Evolutionary conservation across 2,888 invertebrate species (phyloP).

Genomic region (Falcaria lacertinaria): DNA sequence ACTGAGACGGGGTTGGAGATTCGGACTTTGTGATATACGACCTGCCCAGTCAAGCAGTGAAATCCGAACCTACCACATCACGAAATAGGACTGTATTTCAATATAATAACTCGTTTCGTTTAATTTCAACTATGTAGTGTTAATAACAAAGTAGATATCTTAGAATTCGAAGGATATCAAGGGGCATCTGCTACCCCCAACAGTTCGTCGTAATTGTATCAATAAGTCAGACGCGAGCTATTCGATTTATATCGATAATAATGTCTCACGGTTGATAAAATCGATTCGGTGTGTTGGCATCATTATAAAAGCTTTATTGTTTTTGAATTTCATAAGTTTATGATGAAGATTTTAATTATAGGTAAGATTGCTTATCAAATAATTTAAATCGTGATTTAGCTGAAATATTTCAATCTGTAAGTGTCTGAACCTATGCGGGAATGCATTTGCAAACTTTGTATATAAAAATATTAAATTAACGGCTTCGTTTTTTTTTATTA

Average conservation of each 20-base stretch:
- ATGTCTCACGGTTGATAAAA: conserved; percentile 21
- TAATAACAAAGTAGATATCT: conserved; percentile 37
- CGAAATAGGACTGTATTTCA: conserved; percentile 12
- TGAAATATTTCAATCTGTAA: not conserved
- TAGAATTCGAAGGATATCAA: conserved; percentile 32
- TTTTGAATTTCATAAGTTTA: conserved; percentile 9
- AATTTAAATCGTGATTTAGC: not conserved
- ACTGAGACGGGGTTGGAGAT: conserved; percentile 57
- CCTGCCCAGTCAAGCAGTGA: conserved; percentile 9
- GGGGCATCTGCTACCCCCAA: conserved; percentile 60
- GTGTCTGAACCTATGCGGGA: too few species aligned
- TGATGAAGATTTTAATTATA: conserved; percentile 1
- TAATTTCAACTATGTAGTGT: conserved; percentile 25
- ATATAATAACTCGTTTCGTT: conserved; percentile 6
- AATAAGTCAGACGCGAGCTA: conserved; percentile 43
- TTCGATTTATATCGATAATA: conserved; percentile 50
- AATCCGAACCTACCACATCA: conserved; percentile 10
- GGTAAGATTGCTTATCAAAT: not conserved
- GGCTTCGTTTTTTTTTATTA: not conserved
- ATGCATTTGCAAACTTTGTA: too few species aligned
- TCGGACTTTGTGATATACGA: conserved; percentile 41
- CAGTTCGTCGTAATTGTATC: conserved; percentile 47
- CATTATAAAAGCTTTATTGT: conserved; percentile 19
- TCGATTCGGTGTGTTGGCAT: conserved; percentile 13
- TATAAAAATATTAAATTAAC: too few species aligned